phyloP scores from a whole-genome alignment of 2,888 invertebrate species.

The Dicycla oo region DNA sequence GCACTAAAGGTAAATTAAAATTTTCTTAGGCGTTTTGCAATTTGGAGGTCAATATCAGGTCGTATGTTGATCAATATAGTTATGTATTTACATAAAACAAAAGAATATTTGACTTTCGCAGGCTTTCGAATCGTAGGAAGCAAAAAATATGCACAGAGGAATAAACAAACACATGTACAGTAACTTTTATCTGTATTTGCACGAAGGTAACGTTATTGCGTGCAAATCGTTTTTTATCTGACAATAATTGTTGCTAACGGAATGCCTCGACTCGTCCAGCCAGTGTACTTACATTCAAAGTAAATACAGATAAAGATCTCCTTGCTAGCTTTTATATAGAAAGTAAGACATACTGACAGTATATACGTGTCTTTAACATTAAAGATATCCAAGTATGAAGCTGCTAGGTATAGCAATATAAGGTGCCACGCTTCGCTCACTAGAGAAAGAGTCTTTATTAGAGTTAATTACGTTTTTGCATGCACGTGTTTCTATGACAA shows the following conservation, averaged over 20 bases:
- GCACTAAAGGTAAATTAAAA: background rate
- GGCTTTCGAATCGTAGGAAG: background rate
- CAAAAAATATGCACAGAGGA: background rate
- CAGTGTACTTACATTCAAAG: conserved; percentile 40
- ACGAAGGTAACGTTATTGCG: conserved; percentile 37
- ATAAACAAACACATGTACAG: background rate
- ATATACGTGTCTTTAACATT: conserved; percentile 1
- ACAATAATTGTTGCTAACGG: conserved; percentile 37
- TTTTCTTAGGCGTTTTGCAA: background rate
- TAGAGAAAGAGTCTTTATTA: background rate
- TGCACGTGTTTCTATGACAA: too few species aligned
- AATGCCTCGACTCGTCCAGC: conserved; percentile 20
- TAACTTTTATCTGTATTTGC: conserved; percentile 28
- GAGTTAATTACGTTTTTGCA: too few species aligned
- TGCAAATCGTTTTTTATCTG: conserved; percentile 50
- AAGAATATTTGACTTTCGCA: background rate
- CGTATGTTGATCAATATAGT: too few species aligned
- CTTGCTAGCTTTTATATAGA: background rate
- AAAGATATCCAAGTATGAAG: background rate
- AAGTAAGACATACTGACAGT: background rate
- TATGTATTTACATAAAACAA: background rate
- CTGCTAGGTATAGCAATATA: background rate
- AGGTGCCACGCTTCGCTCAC: background rate
- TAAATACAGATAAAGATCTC: conserved; percentile 28
- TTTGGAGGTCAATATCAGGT: too few species aligned